A percentile compares a stretch with the other conserved stretches of the same genome.
These are phyloP conservation scores for Berghia stephanieae DNA, from an alignment of 1,140 invertebrate genomes.

Conservation along the genomic window DNA sequence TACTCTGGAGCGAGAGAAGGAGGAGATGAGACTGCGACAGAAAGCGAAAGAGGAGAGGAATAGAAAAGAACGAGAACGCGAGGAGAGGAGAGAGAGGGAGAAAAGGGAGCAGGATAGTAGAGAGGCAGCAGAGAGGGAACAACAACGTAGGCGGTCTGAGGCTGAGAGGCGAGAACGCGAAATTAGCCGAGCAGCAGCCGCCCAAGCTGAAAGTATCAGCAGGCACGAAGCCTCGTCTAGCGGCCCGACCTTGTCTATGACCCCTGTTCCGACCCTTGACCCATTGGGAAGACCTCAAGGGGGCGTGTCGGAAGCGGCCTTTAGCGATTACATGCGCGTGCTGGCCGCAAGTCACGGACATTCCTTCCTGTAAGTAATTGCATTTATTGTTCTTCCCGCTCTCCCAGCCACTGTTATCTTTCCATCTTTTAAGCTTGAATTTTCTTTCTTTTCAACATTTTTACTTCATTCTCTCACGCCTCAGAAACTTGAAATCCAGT, in stretches of 20 bases:
- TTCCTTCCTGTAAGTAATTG: slow-evolving; percentile 40
- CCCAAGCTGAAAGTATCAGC: neutral
- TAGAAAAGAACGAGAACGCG: slow-evolving; percentile 25
- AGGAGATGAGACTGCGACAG: slow-evolving; percentile 25
- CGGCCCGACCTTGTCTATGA: neutral
- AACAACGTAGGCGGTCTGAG: neutral
- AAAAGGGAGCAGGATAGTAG: slow-evolving; percentile 16
- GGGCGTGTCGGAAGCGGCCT: slow-evolving; percentile 32
- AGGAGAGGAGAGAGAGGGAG: slow-evolving; percentile 26
- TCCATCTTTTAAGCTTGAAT: no score
- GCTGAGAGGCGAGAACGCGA: neutral
- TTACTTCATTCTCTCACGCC: no score
- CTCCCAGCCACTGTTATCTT: no score
- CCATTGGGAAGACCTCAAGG: neutral
- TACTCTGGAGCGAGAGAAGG: slow-evolving; percentile 9
- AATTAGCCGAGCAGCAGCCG: no score
- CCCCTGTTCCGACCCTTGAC: neutral
- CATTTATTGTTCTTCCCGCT: no score
- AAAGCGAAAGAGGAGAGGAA: slow-evolving; percentile 13
- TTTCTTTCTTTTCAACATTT: no score
- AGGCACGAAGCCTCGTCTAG: neutral
- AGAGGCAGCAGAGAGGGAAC: neutral
- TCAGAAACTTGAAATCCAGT: no score
- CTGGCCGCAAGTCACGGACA: slow-evolving; percentile 41
- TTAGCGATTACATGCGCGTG: slow-evolving; percentile 48